These are phyloP conservation scores for Drosophila pachea DNA, from an alignment of 1,140 invertebrate genomes.

Conservation along the genomic window DNA sequence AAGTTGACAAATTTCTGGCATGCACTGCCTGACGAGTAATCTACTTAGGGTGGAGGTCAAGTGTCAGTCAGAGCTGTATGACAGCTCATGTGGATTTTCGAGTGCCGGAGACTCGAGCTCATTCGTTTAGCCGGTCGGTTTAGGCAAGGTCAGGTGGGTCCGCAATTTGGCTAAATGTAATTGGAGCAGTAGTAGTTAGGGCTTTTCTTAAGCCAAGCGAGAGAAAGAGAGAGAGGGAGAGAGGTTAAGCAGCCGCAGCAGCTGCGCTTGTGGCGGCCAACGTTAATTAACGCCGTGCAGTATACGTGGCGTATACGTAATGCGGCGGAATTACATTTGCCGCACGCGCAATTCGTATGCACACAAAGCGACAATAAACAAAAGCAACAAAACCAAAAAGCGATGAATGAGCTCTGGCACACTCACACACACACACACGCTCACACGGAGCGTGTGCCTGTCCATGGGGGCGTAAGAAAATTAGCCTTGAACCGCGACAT, in stretches of 20 bases:
- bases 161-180: slow-evolving; percentile 63
- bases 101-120: slow-evolving; percentile 8
- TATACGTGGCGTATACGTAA: slow-evolving; percentile 69
- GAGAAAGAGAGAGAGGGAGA: slow-evolving; percentile 5
- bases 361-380: slow-evolving; percentile 30
- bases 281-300: slow-evolving; percentile 64
- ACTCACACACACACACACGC: slow-evolving; percentile 11
- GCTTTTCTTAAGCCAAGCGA: slow-evolving; percentile 51
- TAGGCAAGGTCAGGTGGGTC: slow-evolving; percentile 61
- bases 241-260: slow-evolving; percentile 2
- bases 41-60: slow-evolving; percentile 32
- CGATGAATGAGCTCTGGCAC: slow-evolving; percentile 39
- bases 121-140: slow-evolving; percentile 28
- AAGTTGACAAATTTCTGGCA: not conserved
- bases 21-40: slow-evolving; percentile 11
- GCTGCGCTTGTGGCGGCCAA: slow-evolving; percentile 24
- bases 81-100: slow-evolving; percentile 23
- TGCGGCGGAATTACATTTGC: slow-evolving; percentile 61
- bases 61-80: slow-evolving; percentile 13
- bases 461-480: slow-evolving; percentile 62
- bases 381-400: slow-evolving; percentile 31
- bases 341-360: slow-evolving; percentile 64
- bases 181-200: slow-evolving; percentile 58
- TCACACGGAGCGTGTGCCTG: slow-evolving; percentile 11
- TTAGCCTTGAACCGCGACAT: slow-evolving; percentile 74